These are phyloP conservation scores for Megaustenia siamemsis DNA, from an alignment of 2,888 invertebrate genomes.

Conservation along the genomic window DNA sequence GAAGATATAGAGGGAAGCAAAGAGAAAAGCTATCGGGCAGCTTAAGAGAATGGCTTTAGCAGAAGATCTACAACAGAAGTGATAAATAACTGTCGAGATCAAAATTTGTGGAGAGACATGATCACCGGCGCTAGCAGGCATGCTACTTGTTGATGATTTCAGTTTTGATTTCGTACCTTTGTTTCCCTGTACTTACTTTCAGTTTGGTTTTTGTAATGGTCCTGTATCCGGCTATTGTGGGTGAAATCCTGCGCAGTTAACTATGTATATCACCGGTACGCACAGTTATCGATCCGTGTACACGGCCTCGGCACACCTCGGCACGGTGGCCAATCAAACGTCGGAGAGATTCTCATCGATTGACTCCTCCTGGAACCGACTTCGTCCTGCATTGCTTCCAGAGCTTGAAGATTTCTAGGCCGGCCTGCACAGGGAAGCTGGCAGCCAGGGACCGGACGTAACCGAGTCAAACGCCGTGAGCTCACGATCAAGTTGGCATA, in stretches of 20 bases:
- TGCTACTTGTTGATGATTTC: no score
- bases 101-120: no score
- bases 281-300: not conserved
- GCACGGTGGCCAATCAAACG: not conserved
- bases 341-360: not conserved
- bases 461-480: slow-evolving; percentile 9
- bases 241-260: not conserved
- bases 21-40: no score
- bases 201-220: no score
- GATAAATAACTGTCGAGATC: no score
- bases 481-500: not conserved
- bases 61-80: no score
- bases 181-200: no score
- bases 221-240: no score
- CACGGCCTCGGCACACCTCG: not conserved
- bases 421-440: not conserved
- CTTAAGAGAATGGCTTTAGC: no score
- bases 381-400: not conserved
- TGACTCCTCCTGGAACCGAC: not conserved
- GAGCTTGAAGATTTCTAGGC: not conserved
- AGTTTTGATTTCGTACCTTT: no score
- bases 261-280: not conserved
- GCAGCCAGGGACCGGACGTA: not conserved
- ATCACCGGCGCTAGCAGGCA: no score
- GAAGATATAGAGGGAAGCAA: no score